Conservation (phyloP, 2,888 invertebrate genomes). For the Rhamnusium bicolor region DNA sequence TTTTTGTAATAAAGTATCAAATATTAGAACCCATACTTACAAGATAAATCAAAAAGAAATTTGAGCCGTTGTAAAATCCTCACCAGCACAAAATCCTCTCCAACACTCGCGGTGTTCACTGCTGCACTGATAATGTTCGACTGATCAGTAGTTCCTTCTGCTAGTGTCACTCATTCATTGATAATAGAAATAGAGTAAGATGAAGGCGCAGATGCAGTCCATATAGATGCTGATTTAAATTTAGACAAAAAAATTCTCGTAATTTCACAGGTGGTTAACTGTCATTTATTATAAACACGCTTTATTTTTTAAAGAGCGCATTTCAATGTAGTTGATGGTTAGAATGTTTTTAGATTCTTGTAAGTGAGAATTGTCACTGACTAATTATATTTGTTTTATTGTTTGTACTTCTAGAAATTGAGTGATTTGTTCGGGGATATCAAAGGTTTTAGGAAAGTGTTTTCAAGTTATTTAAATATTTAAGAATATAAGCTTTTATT, state of each 20-base stretch:
- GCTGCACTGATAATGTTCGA: conserved; percentile 43
- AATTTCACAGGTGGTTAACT: conserved; percentile 36
- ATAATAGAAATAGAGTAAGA: conserved; percentile 39
- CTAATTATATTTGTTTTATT: conserved; percentile 8
- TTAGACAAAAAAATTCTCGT: conserved; percentile 19
- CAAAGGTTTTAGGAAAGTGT: too few relatives aligned
- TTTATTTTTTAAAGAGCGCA: conserved; percentile 1
- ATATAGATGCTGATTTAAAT: conserved; percentile 18
- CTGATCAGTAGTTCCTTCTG: conserved; percentile 43
- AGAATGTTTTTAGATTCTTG: background rate
- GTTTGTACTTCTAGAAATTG: background rate
- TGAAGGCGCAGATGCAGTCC: conserved; percentile 33
- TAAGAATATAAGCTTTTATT: too few relatives aligned
- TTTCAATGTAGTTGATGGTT: background rate
- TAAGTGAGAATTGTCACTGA: conserved; percentile 5
- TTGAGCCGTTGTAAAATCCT: background rate
- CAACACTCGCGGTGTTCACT: conserved; percentile 32
- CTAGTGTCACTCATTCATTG: conserved; percentile 45
- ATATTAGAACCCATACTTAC: conserved; percentile 6
- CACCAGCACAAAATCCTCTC: conserved; percentile 1
- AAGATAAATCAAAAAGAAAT: background rate
- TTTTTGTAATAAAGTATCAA: too few relatives aligned
- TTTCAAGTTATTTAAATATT: too few relatives aligned
- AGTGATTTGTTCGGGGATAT: background rate
- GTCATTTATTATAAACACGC: background rate